phyloP scores from a whole-genome alignment of 2,113 vertebrate genomes.

The Cyanistes caeruleus region DNA sequence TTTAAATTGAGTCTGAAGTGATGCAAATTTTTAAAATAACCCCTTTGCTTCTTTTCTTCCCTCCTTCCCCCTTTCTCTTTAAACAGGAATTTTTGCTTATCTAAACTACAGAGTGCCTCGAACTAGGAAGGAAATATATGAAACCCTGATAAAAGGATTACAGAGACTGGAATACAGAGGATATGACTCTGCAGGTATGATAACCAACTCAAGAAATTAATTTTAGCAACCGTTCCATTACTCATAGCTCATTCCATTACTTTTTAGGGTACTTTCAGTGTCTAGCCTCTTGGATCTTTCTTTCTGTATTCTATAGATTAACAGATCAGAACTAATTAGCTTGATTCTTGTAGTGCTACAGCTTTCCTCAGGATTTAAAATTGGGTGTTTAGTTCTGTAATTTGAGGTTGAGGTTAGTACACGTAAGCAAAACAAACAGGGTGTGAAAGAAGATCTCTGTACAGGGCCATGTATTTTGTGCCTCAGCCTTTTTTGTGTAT shows the following conservation, averaged over 20 bases:
- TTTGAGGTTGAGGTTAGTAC: background rate
- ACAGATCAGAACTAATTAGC: background rate
- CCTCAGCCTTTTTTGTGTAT: background rate
- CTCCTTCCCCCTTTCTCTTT: background rate
- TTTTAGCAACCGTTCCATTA: background rate
- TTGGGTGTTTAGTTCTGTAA: background rate
- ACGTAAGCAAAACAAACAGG: background rate
- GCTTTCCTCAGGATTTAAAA: background rate
- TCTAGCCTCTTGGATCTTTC: background rate
- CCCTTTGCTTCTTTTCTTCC: background rate
- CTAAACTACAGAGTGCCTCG: conserved; percentile 93
- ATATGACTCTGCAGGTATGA: conserved; percentile 95
- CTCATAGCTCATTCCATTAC: background rate
- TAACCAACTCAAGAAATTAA: background rate
- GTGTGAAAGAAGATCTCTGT: background rate
- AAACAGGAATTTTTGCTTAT: conserved; percentile 95
- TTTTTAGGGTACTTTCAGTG: background rate
- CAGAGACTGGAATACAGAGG: conserved; percentile 97
- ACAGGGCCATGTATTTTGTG: background rate
- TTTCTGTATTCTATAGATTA: background rate
- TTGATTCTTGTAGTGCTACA: background rate
- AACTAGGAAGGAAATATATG: conserved; percentile 92
- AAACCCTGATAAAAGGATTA: conserved; percentile 91
- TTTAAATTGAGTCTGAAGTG: background rate
- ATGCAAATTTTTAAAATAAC: background rate